Base-by-base conservation (phyloP, 2,888 invertebrate species). In the Ormyrus rosae region DNA sequence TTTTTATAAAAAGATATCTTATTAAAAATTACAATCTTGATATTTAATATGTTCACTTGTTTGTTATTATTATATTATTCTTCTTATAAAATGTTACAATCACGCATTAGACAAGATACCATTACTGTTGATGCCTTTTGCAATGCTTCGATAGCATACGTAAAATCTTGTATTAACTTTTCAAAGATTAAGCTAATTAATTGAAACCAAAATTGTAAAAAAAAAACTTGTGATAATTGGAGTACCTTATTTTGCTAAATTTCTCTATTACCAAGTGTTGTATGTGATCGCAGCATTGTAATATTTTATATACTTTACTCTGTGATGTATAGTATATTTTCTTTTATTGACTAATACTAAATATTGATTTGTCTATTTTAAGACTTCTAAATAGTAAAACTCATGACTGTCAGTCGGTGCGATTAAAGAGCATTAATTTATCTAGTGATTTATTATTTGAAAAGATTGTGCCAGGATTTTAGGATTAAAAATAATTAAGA, bases 291-390 rank as follows among this genome's bases (percentile, higher is more conserved):
- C 5, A 56, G 58, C 56, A 78, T 78, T 55, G 13, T 45, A 61
- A 76, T 64, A 75, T 73, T 74, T 78, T 74, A 78, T 75, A 84
- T 81, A 85, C 76, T 83, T 85, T 84, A 84, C 83, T 83, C 84
- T 85, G 85, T 84, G 85, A 85, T 85, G 83, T 83, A 83, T 81
- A 81, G 81, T 82, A 82, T 76, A 80, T 82, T 81, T 82, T 73
- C 63, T 82, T 83, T 83, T 72, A 78, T 77, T 70, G 70, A 80
- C 53, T 73, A 53, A 65, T 76, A 71, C 4, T 64, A 58, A 51
- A 61, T 10, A 77, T 64, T 55, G 11, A 74, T 63, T 75, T 65
- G 19, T 19, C 67, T 71, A 71, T 4, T 13, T 69, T 73, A 64
- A 45, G 50, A 58, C 6, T 61, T 77, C 10, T 51, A 53, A 65